Evolutionary conservation across 2,888 invertebrate genomes (phyloP).

Genomic region (Thysanoteuthis rhombus): DNA sequence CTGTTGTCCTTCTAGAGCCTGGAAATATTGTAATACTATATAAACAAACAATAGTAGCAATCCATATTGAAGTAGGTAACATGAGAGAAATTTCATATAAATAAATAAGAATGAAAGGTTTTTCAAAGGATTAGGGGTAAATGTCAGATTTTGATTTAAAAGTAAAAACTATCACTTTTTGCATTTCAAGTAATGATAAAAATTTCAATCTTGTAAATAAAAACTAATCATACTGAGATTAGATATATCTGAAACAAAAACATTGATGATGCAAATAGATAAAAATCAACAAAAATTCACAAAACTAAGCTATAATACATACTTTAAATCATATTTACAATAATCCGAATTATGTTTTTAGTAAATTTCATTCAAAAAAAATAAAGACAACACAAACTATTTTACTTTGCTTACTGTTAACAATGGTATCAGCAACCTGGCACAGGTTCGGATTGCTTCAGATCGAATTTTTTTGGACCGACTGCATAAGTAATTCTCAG

Average conservation of each 20-base stretch:
- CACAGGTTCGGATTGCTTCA: slow-evolving; percentile 94
- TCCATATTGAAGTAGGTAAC: not conserved
- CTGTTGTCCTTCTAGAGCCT: slow-evolving; percentile 32
- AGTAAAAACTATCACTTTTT: too few relatives aligned
- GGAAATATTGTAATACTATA: not conserved
- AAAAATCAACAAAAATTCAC: not conserved
- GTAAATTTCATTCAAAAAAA: not conserved
- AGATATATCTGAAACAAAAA: not conserved
- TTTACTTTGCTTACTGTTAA: slow-evolving; percentile 70
- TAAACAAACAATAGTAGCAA: not conserved
- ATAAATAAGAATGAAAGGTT: not conserved
- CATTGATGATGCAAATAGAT: too few relatives aligned
- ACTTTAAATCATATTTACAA: not conserved
- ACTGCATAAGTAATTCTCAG: slow-evolving; percentile 88
- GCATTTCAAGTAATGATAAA: not conserved
- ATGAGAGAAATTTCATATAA: not conserved
- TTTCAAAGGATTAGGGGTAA: too few relatives aligned
- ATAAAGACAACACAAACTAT: not conserved
- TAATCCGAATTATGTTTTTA: too few relatives aligned
- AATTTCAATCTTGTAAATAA: not conserved
- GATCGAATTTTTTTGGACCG: slow-evolving; percentile 91
- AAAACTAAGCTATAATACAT: not conserved
- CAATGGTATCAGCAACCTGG: slow-evolving; percentile 85
- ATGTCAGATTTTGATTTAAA: too few relatives aligned
- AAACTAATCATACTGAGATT: not conserved